These are phyloP conservation scores for Gonatopus flavifemur DNA, from an alignment of 1,140 invertebrate species.

Conservation along the genomic window DNA sequence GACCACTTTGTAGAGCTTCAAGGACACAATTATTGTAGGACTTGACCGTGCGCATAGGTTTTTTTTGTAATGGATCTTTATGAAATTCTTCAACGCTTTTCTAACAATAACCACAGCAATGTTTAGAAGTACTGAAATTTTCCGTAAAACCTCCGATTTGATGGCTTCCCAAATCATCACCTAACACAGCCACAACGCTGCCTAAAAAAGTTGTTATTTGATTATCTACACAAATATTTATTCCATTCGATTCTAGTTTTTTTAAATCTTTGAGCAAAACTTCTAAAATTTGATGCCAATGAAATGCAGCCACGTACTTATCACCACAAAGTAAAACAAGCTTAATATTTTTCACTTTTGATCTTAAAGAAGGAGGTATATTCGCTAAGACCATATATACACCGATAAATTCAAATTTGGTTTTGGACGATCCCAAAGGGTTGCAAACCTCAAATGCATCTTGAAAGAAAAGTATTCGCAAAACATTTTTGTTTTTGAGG, in stretches of 20 bases:
- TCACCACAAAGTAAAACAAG: constrained; percentile 23
- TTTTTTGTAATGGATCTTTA: neutral
- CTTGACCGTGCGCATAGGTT: neutral
- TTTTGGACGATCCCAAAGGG: constrained; percentile 30
- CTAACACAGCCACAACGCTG: neutral
- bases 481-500: constrained; percentile 13
- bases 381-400: constrained; percentile 31
- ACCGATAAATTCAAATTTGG: constrained; percentile 34
- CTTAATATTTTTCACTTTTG: constrained; percentile 17
- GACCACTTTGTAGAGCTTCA: neutral
- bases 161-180: constrained; percentile 18
- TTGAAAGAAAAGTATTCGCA: constrained; percentile 33
- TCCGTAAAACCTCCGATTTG: constrained; percentile 17
- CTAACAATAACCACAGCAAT: constrained; percentile 8
- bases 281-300: constrained; percentile 9
- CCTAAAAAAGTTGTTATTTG: neutral
- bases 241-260: neutral
- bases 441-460: constrained; percentile 37
- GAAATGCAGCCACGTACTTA: constrained; percentile 18
- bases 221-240: constrained; percentile 2
- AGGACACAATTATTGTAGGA: neutral
- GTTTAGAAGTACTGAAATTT: constrained; percentile 2
- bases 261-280: neutral
- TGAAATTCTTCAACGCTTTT: neutral
- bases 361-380: constrained; percentile 3